phyloP scores from a whole-genome alignment of 1,140 invertebrate genomes.

The Coelopa frigida region DNA sequence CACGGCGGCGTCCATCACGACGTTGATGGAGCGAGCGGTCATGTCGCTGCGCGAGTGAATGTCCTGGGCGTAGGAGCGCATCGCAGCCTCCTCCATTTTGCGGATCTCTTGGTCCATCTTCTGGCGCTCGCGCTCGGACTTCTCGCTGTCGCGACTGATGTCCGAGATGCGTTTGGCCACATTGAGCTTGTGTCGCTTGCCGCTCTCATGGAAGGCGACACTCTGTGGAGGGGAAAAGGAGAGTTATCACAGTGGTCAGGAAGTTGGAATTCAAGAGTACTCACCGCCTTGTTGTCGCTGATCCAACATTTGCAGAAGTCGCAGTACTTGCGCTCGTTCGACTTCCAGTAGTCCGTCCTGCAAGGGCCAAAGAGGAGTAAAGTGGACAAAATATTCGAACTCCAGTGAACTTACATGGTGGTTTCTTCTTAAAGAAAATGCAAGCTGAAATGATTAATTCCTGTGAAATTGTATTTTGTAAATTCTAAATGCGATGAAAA shows the following conservation, averaged over 20 bases:
- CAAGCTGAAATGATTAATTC: too few relatives aligned
- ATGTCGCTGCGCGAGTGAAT: slow-evolving; percentile 54
- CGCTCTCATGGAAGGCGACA: slow-evolving; percentile 91
- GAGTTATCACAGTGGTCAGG: not conserved
- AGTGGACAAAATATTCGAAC: too few relatives aligned
- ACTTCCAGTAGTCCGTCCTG: slow-evolving; percentile 97
- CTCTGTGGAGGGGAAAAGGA: slow-evolving; percentile 54
- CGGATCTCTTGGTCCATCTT: slow-evolving; percentile 74
- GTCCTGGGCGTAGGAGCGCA: slow-evolving; percentile 76
- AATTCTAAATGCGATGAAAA: too few relatives aligned
- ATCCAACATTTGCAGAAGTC: slow-evolving; percentile 99
- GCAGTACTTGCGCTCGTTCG: slow-evolving; percentile 89
- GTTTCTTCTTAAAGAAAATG: too few relatives aligned
- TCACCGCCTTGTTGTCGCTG: slow-evolving; percentile 91
- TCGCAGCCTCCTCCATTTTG: slow-evolving; percentile 82
- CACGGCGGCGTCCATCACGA: slow-evolving; percentile 16
- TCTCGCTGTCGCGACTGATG: slow-evolving; percentile 74
- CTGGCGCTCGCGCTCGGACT: slow-evolving; percentile 66
- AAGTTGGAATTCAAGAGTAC: slow-evolving; percentile 5
- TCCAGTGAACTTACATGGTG: too few relatives aligned
- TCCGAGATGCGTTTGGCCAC: slow-evolving; percentile 79
- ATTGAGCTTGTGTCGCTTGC: slow-evolving; percentile 89
- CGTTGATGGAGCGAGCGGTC: slow-evolving; percentile 51
- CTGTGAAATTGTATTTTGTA: too few relatives aligned
- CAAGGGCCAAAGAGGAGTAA: slow-evolving; percentile 19